Evolutionary conservation across 2,888 invertebrate genomes (phyloP).

Genomic region (Diarsia dahlii): DNA sequence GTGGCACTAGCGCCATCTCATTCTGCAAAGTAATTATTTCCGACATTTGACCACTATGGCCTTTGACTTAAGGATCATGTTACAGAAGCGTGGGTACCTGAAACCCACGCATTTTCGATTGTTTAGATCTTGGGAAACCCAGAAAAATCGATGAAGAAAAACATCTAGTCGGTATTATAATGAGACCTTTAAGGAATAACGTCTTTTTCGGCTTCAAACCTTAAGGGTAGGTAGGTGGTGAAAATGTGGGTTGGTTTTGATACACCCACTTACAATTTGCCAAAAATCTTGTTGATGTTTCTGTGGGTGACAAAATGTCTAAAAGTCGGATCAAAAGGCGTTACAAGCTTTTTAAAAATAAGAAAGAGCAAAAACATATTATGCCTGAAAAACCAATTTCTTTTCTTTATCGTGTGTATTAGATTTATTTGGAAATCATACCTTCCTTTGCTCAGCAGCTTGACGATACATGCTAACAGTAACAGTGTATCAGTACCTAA

Average conservation of each 20-base stretch:
- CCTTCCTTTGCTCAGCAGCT: too few relatives aligned
- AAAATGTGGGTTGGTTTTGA: slow-evolving; percentile 7
- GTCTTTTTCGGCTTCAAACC: neutral
- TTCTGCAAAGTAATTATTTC: too few relatives aligned
- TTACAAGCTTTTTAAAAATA: neutral
- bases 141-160: slow-evolving; percentile 5
- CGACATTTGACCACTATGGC: neutral
- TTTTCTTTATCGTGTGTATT: too few relatives aligned
- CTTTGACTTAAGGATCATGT: neutral
- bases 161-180: neutral
- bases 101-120: slow-evolving; percentile 7
- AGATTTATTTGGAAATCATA: too few relatives aligned
- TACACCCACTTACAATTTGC: neutral
- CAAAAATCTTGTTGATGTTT: neutral
- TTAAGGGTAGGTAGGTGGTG: slow-evolving; percentile 9
- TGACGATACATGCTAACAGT: too few relatives aligned
- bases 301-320: neutral
- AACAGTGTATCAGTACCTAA: too few relatives aligned
- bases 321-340: neutral
- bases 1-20: too few relatives aligned
- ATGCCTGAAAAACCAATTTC: too few relatives aligned
- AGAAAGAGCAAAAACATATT: too few relatives aligned
- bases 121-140: neutral
- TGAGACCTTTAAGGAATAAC: slow-evolving; percentile 18
- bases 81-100: slow-evolving; percentile 7